Percentiles rank a stretch among this genome's conserved stretches.
phyloP scores from a whole-genome alignment of 23 tunicate genomes.

The Oikopleura vanhoeffeni region DNA sequence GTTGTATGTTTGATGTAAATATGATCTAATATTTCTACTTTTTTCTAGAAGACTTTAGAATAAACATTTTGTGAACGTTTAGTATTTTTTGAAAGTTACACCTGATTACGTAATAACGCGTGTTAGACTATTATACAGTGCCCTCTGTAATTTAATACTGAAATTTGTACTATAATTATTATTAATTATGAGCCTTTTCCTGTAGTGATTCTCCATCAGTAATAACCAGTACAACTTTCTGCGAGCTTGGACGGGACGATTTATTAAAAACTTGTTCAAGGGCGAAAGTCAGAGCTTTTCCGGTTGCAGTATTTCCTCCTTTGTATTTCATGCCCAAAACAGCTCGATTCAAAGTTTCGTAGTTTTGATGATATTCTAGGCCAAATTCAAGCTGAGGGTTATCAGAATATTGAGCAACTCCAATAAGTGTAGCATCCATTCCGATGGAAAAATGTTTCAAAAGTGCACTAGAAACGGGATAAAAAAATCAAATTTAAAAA shows the following conservation, averaged over 20 bases:
- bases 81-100: too few species aligned
- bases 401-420: conserved; percentile 81
- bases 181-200: too few species aligned
- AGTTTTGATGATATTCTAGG: conserved; percentile 40
- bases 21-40: too few species aligned
- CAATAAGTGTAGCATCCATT: conserved; percentile 31
- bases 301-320: conserved; percentile 97
- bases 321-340: conserved; percentile 47
- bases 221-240: conserved; percentile 54
- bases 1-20: too few species aligned
- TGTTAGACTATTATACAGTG: too few species aligned
- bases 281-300: conserved; percentile 46
- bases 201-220: conserved; percentile 91
- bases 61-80: too few species aligned
- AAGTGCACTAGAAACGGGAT: conserved; percentile 33
- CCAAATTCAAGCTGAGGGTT: conserved; percentile 72
- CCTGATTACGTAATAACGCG: too few species aligned
- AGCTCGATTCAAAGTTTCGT: conserved; percentile 31
- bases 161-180: too few species aligned
- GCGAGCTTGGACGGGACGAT: conserved; percentile 17
- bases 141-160: too few species aligned
- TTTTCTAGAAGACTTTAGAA: too few species aligned
- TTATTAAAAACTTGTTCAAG: conserved; percentile 25
- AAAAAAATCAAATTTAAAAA: too few species aligned
- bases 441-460: conserved; percentile 71